Base-by-base conservation (phyloP, 2,888 invertebrate genomes). In the Acleris sparsana region DNA sequence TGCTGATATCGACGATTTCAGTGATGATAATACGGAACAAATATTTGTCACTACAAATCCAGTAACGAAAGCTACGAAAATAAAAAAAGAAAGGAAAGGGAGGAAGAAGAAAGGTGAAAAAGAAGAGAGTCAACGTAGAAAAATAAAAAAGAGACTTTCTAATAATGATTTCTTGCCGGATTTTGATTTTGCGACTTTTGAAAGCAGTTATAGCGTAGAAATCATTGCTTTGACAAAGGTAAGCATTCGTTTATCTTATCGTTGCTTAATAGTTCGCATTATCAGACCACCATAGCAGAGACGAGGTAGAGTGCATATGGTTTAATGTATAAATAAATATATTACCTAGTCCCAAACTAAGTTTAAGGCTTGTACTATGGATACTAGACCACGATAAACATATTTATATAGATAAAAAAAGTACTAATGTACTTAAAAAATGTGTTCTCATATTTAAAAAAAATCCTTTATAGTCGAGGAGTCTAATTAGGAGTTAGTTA, bases 151-250 rank as follows among this genome's bases (percentile, higher is more conserved):
- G 39, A 61, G 65, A 29, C 44, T 56, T 13, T 61, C 65, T 0
- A 51, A 66, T 52, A 66, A 66, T 39, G 65, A 66, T 46, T 66
- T 52, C 52, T 52, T 66, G 52, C 65, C 65, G 7, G 65, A 66
- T 18, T 66, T 66, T 52, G 65, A 66, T 52, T 61, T 66, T 25
- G 65, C 56, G 0, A 61, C 22, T 22, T 66, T 66, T 13, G 65
- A 66, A 20, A 66, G 56, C 39, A 66, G 22, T 52, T 66, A 66
- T 20, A 52, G 29, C 20, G 61, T 61, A 6, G 65, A 66, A 33
- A 66, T 66, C 46, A 56, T 66, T 22, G 46, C 65, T 22, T 46
- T 66, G 18, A 61, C 61, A 5, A 66, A 66, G 65, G 61, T 66
- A 61, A 56, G 49, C n/a, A 13, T 3, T 22, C 22, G 25, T 18